Evolutionary conservation across 2,113 vertebrate genomes (phyloP).

Genomic region (Sphyrna mokarran): DNA sequence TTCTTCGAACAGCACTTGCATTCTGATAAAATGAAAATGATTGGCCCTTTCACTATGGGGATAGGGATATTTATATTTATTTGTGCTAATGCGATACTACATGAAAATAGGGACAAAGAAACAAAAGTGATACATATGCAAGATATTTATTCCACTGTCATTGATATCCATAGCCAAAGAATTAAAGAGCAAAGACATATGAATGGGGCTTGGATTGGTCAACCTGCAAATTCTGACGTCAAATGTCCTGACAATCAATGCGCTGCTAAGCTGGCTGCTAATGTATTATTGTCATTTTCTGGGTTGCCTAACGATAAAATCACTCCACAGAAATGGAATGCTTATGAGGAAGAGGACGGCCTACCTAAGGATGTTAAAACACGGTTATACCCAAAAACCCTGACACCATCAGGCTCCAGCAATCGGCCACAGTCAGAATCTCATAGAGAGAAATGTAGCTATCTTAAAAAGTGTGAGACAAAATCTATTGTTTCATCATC

Average conservation of each 20-base stretch:
- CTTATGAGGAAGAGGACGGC: conserved; percentile 74
- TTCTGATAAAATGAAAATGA: conserved; percentile 95
- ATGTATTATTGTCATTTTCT: conserved; percentile 69
- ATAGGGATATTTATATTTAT: conserved; percentile 98
- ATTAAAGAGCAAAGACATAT: conserved; percentile 76
- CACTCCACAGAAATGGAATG: conserved; percentile 57
- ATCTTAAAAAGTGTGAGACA: conserved; percentile 74
- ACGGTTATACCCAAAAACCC: conserved; percentile 72
- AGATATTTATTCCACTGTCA: conserved; percentile 97
- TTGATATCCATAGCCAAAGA: conserved; percentile 86
- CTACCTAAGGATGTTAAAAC: conserved; percentile 60
- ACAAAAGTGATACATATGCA: conserved; percentile 99
- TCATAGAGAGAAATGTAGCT: conserved; percentile 57
- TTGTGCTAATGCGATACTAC: conserved; percentile 93
- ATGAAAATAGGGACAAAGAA: conserved; percentile 93
- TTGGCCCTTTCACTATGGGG: conserved; percentile 97
- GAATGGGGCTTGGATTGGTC: conserved; percentile 58
- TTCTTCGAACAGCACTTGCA: conserved; percentile 88
- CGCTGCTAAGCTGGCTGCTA: conserved; percentile 63
- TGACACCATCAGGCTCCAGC: conserved; percentile 58
- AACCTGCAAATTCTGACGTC: conserved; percentile 59
- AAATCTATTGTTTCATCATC: conserved; percentile 94
- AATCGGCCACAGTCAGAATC: conserved; percentile 66
- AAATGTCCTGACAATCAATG: conserved; percentile 57
- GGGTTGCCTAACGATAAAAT: conserved; percentile 48